Percentiles rank a stretch among this genome's conserved stretches.
phyloP scores from a whole-genome alignment of 2,113 vertebrate genomes.

The Burhinus oedicnemus region DNA sequence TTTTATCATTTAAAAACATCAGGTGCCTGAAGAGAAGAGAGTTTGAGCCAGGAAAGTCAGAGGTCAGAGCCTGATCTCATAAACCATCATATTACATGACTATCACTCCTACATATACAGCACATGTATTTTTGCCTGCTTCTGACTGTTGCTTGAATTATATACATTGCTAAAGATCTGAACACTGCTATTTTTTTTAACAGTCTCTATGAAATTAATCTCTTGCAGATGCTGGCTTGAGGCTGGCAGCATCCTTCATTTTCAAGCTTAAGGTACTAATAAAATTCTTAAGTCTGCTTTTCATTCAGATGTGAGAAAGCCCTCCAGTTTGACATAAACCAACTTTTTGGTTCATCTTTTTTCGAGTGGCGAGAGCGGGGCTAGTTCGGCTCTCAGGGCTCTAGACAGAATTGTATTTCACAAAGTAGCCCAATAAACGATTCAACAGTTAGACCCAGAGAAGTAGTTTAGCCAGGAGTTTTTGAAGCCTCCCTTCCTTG shows the following conservation, averaged over 20 bases:
- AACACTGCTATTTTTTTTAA: not conserved
- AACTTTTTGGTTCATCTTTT: conserved; percentile 4
- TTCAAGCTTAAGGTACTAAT: conserved; percentile 40
- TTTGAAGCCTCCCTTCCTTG: not conserved
- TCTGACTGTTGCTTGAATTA: conserved; percentile 26
- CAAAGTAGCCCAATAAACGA: not conserved
- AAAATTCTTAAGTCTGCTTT: conserved; percentile 33
- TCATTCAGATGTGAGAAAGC: conserved; percentile 13
- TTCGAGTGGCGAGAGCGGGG: not conserved
- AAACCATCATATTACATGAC: not conserved
- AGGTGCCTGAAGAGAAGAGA: not conserved
- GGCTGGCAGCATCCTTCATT: conserved; percentile 33
- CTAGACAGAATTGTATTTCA: not conserved
- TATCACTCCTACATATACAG: not conserved
- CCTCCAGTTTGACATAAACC: not conserved
- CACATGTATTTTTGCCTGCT: conserved; percentile 15
- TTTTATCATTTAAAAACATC: conserved; percentile 17
- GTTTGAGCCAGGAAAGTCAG: conserved; percentile 1
- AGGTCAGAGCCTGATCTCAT: not conserved
- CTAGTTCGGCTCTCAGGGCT: not conserved
- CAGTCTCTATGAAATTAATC: conserved; percentile 20
- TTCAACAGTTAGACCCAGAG: not conserved
- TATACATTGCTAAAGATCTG: conserved; percentile 16
- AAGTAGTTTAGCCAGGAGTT: not conserved
- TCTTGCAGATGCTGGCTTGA: conserved; percentile 40